A percentile compares a stretch with the other conserved stretches of the same genome.
Conservation (phyloP, 2,888 invertebrate genomes). For the Phyllotreta cruciferae region DNA sequence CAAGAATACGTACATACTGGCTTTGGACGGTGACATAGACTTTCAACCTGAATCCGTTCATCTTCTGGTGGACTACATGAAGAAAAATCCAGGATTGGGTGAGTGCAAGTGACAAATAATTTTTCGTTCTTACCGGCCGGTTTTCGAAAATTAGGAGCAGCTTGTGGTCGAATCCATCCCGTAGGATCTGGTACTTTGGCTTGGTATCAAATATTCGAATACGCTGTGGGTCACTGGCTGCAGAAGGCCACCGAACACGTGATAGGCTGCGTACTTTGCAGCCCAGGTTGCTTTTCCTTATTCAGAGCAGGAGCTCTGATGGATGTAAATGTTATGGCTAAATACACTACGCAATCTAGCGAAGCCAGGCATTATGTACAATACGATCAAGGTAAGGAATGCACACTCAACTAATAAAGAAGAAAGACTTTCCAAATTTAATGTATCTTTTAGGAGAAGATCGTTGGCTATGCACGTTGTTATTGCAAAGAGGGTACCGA, state of each 20-base stretch:
- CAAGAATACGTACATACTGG: slow-evolving; percentile 81
- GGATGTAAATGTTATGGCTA: slow-evolving; percentile 89
- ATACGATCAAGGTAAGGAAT: slow-evolving; percentile 79
- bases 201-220: slow-evolving; percentile 78
- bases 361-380: slow-evolving; percentile 88
- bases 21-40: slow-evolving; percentile 89
- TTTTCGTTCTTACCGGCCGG: not conserved
- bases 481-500: slow-evolving; percentile 89
- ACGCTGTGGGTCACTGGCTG: slow-evolving; percentile 92
- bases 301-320: slow-evolving; percentile 88
- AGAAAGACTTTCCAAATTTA: no score
- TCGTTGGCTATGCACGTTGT: slow-evolving; percentile 91
- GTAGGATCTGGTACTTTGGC: slow-evolving; percentile 69
- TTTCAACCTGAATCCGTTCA: slow-evolving; percentile 83
- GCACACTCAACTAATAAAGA: no score
- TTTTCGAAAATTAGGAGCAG: slow-evolving; percentile 70
- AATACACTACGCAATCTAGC: slow-evolving; percentile 79
- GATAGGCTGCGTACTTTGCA: slow-evolving; percentile 88
- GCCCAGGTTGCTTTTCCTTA: slow-evolving; percentile 91
- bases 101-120: not conserved
- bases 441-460: slow-evolving; percentile 75
- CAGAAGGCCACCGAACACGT: slow-evolving; percentile 92
- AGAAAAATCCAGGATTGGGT: slow-evolving; percentile 69
- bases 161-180: slow-evolving; percentile 90
- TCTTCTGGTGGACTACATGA: slow-evolving; percentile 84